These are phyloP conservation scores for Oriolus oriolus DNA, from an alignment of 2,113 vertebrate genomes.

Conservation along the genomic window DNA sequence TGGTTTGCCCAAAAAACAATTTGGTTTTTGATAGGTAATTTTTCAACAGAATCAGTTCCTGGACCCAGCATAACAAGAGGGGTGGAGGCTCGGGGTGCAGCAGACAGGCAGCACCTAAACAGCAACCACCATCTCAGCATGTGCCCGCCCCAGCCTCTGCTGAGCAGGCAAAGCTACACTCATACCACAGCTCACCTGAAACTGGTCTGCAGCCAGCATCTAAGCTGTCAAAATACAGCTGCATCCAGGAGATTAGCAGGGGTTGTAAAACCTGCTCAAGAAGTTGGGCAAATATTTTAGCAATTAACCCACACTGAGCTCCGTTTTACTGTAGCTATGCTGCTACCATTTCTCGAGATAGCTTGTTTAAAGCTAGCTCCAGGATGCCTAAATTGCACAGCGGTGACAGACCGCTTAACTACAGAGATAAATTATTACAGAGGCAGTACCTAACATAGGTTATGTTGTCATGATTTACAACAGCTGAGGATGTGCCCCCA, in stretches of 20 bases:
- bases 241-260: conserved; percentile 27
- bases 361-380: background rate
- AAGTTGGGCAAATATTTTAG: conserved; percentile 47
- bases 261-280: conserved; percentile 58
- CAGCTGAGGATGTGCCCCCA: conserved; percentile 15
- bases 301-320: conserved; percentile 26
- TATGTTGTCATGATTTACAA: conserved; percentile 17
- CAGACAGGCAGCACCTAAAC: background rate
- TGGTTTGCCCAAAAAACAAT: background rate
- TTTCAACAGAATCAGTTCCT: background rate
- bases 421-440: background rate
- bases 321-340: background rate
- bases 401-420: background rate
- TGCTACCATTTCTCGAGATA: background rate
- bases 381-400: background rate
- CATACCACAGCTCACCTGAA: conserved; percentile 14
- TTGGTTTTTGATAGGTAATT: background rate
- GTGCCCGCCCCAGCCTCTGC: background rate
- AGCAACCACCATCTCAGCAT: background rate
- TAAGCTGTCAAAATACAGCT: conserved; percentile 47
- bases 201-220: conserved; percentile 13
- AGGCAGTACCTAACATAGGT: background rate
- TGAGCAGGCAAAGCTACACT: background rate
- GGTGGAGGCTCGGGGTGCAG: accelerated
- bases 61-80: background rate